Evolutionary conservation across 2,797 vertebrate genomes (phyloP).

Genomic region (Muscicapa striata): DNA sequence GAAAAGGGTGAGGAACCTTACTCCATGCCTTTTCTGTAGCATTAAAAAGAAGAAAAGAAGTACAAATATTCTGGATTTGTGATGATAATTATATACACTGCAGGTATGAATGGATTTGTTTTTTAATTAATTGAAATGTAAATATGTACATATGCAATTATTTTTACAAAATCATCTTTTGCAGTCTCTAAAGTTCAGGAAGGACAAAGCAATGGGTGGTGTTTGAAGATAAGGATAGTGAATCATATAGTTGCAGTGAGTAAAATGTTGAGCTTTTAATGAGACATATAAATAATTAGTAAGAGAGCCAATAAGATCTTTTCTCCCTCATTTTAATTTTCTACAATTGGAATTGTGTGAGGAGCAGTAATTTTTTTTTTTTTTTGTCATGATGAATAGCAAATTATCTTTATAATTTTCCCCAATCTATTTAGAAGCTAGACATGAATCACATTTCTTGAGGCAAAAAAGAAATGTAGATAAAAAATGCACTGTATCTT

Average conservation of each 20-base stretch:
- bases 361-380: constrained; percentile 28
- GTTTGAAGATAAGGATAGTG: background rate
- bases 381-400: background rate
- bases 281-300: background rate
- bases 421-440: background rate
- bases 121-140: background rate
- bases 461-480: background rate
- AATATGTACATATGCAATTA: background rate
- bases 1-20: background rate
- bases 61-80: background rate
- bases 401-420: background rate
- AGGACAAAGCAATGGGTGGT: background rate
- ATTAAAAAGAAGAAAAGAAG: background rate
- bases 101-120: background rate
- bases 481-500: background rate
- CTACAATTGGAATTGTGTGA: constrained; percentile 2
- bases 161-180: background rate
- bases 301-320: background rate
- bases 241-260: background rate
- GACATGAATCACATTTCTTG: background rate
- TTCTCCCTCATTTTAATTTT: background rate
- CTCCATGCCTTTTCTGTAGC: background rate
- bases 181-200: background rate
- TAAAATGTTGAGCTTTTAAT: background rate
- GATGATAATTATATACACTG: background rate